phyloP scores from a whole-genome alignment of 2,113 vertebrate genomes.

The Lycocorax pyrrhopterus region DNA sequence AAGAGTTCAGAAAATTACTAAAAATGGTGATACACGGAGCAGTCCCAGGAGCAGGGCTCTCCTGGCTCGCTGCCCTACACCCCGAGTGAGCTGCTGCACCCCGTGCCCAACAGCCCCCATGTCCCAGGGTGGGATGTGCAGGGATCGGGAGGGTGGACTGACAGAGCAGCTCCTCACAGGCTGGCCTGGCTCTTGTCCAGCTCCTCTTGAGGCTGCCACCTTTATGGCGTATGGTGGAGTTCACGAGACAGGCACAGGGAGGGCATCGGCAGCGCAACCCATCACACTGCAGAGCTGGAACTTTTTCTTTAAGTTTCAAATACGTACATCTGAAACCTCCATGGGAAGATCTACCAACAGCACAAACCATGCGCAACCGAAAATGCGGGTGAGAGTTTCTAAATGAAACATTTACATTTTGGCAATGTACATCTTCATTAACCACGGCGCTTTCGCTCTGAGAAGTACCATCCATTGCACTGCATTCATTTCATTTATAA shows the following conservation, averaged over 20 bases:
- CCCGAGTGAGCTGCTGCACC: accelerated
- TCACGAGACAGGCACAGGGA: neutral
- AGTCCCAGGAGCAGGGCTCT: neutral
- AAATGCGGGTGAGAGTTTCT: neutral
- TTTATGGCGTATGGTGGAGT: accelerated
- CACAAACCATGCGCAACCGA: accelerated
- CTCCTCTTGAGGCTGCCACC: neutral
- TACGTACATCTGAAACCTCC: neutral
- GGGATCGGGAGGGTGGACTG: neutral
- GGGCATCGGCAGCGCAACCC: neutral
- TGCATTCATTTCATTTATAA: neutral
- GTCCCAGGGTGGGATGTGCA: neutral
- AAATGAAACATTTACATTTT: neutral
- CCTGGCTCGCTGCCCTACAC: neutral
- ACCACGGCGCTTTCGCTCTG: neutral
- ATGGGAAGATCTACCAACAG: neutral
- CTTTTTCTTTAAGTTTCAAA: neutral
- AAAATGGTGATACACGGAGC: neutral
- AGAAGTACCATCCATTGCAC: neutral
- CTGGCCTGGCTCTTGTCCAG: neutral
- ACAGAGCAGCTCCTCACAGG: neutral
- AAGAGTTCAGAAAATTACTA: neutral
- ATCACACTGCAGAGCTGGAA: neutral
- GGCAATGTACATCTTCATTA: neutral
- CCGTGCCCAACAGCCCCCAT: neutral